Evolutionary conservation across 2,888 invertebrate species (phyloP), one percentile per base, ranked within the genome.

Genomic region (Seira sanloemensis): DNA sequence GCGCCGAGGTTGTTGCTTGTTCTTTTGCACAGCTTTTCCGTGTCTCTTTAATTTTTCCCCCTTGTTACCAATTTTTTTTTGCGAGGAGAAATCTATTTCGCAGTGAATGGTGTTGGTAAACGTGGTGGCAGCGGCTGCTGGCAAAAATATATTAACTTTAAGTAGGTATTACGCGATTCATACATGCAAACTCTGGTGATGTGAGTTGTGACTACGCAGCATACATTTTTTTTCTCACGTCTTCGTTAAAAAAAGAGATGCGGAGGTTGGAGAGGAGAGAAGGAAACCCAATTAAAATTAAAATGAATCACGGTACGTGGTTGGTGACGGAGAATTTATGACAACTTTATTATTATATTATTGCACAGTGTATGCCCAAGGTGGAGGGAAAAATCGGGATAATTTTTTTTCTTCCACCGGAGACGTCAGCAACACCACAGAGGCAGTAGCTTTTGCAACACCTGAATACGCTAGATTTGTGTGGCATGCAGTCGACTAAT

Each of bases 341-440:
- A 77, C 82, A 77, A 73, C 71, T 82, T 82, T 82, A 82, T 82
- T 77, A 82, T 37, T 73, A 50, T 54, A 79, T 73, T 67, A 46
- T 71, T 66, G 54, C 69, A 18, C 16, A 37, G 50, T 50, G 16
- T 50, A 50, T 18, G 12, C 2, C 2, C 50, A n/a, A 50, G 16
- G 50, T 50, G n/a, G 50, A 12, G 50, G 50, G 50, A 50, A 50
- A 50, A 7, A 50, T 50, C 12, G 37, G 12, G 4, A 37, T 37
- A 37, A 50, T 50, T 50, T 50, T 50, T n/a, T 50, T 50, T 12
- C 37, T 37, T 37, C 37, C 12, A 18, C 50, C n/a, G 50, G 50
- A 50, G n/a, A 50, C 37, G 12, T 37, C 37, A 37, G 37, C 12
- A 12, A 50, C 50, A 50, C 5, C n/a, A 50, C n/a, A 12, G 50